Evolutionary conservation across 2,113 vertebrate species (phyloP).

Genomic region (Pyrgilauda ruficollis): DNA sequence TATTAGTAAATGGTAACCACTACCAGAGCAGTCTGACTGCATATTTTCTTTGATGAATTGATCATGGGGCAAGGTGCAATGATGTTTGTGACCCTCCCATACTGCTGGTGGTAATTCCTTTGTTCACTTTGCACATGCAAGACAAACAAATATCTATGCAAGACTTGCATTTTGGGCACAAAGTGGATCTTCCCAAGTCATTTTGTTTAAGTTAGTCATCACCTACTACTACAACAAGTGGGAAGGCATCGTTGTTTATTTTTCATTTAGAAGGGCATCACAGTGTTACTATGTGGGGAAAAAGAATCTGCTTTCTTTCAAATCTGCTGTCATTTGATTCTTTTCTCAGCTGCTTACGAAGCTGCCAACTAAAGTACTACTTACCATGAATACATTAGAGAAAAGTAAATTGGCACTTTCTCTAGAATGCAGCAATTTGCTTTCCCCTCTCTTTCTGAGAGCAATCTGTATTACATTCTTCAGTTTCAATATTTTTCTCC

Average conservation of each 20-base stretch:
- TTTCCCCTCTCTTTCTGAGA: neutral
- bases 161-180: neutral
- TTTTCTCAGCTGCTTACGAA: neutral
- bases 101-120: neutral
- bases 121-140: neutral
- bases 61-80: neutral
- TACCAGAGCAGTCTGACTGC: neutral
- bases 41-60: neutral
- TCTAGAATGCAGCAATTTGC: conserved; percentile 5
- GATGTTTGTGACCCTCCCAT: neutral
- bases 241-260: neutral
- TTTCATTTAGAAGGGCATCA: neutral
- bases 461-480: neutral
- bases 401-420: conserved; percentile 32
- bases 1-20: neutral
- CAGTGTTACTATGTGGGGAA: neutral
- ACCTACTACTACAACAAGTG: neutral
- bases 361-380: neutral
- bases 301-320: neutral
- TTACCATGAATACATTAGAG: neutral
- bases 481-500: neutral
- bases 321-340: neutral
- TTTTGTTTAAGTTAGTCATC: neutral
- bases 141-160: neutral
- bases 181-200: neutral